Evolutionary conservation across 1,140 invertebrate species (phyloP).

Genomic region (Drosophila eugracilis): DNA sequence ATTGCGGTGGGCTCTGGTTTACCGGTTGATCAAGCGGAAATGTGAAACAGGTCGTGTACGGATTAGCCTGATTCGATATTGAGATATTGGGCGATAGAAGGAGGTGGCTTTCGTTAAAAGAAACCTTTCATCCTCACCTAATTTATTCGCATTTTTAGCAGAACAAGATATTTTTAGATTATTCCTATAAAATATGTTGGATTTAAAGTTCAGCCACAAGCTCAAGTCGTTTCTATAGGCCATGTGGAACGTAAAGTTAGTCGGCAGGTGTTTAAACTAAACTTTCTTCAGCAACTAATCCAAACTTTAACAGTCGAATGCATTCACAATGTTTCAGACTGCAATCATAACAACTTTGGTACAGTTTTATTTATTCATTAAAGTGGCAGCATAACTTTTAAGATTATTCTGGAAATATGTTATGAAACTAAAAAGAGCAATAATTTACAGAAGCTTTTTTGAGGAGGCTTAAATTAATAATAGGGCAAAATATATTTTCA

Average conservation of each 20-base stretch:
- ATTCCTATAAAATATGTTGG: background rate
- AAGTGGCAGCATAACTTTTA: background rate
- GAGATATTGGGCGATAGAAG: slow-evolving; percentile 5
- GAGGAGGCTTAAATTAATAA: too few species aligned
- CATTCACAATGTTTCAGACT: background rate
- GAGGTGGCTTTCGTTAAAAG: background rate
- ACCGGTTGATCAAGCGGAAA: slow-evolving; percentile 15
- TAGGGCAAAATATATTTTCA: too few species aligned
- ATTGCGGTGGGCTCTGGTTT: slow-evolving; percentile 32
- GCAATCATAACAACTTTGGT: slow-evolving; percentile 1
- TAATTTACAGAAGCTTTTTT: too few species aligned
- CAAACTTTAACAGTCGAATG: slow-evolving; percentile 11
- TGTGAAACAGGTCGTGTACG: slow-evolving; percentile 19
- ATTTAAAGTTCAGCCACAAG: slow-evolving; percentile 3
- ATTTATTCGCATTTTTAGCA: slow-evolving; percentile 1
- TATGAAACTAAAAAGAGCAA: too few species aligned
- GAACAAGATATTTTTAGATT: slow-evolving; percentile 7
- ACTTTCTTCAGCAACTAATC: slow-evolving; percentile 7
- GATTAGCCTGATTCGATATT: slow-evolving; percentile 26
- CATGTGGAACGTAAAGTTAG: background rate
- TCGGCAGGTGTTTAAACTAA: background rate
- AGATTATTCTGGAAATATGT: too few species aligned
- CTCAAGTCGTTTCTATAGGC: background rate
- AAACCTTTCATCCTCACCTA: background rate
- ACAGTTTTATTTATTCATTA: background rate